Percentiles rank a stretch among this genome's conserved stretches.
phyloP scores from a whole-genome alignment of 2,797 vertebrate genomes.

The Rhinogobio ventralis region DNA sequence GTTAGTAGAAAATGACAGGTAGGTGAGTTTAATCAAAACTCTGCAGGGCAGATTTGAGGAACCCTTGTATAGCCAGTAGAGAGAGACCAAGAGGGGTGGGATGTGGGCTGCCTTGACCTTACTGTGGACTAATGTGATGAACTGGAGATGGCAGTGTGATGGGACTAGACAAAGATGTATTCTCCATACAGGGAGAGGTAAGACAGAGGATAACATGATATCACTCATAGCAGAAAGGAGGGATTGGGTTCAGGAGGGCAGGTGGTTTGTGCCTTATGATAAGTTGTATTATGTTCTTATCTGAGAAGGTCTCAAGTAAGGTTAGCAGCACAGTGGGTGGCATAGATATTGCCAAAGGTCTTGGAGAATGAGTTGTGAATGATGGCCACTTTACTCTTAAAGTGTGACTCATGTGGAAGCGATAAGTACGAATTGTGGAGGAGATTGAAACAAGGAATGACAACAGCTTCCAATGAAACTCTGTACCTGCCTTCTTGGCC shows the following conservation, averaged over 20 bases:
- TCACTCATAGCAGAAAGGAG: background rate
- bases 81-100: background rate
- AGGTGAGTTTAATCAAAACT: background rate
- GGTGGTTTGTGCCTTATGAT: background rate
- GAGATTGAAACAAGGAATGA: conserved; percentile 15
- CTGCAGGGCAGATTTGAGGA: background rate
- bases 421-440: background rate
- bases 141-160: conserved; percentile 3
- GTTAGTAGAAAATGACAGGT: background rate
- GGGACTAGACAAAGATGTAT: background rate
- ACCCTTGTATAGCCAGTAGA: background rate
- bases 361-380: conserved; percentile 2
- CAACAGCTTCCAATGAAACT: conserved; percentile 5
- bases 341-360: background rate
- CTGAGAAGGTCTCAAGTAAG: conserved; percentile 1
- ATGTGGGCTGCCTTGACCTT: background rate
- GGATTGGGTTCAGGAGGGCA: conserved; percentile 3
- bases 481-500: background rate
- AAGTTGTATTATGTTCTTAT: background rate
- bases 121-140: background rate
- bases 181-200: background rate
- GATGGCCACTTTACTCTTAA: background rate
- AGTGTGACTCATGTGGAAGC: background rate
- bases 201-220: background rate
- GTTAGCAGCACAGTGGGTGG: background rate